These are phyloP conservation scores for Synanceia verrucosa DNA, from an alignment of 2,797 vertebrate species.

Conservation along the genomic window DNA sequence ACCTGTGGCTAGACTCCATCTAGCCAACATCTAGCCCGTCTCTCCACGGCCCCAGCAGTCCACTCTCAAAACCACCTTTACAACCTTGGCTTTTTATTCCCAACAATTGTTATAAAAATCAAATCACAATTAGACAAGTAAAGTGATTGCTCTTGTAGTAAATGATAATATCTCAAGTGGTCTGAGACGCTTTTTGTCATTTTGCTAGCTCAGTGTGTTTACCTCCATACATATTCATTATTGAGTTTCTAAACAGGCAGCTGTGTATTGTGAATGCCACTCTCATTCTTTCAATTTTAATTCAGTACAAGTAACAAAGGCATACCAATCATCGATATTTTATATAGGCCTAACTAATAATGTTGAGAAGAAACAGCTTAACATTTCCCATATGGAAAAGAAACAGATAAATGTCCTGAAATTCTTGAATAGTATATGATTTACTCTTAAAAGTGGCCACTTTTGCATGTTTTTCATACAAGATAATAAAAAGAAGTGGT, in stretches of 20 bases:
- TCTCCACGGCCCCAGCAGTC: not conserved
- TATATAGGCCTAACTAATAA: too few relatives aligned
- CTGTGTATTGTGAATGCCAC: not conserved
- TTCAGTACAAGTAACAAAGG: not conserved
- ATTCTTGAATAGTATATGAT: too few relatives aligned
- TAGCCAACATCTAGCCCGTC: conserved; percentile 40
- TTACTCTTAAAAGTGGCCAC: too few relatives aligned
- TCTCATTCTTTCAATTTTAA: not conserved
- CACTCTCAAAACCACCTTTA: conserved; percentile 57
- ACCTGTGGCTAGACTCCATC: conserved; percentile 81
- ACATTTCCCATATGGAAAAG: too few relatives aligned
- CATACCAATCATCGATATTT: not conserved
- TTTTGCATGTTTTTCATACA: too few relatives aligned
- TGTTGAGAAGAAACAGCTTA: too few relatives aligned
- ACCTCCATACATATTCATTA: conserved; percentile 37
- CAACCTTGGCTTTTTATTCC: conserved; percentile 68
- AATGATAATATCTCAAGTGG: conserved; percentile 62
- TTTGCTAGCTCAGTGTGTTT: conserved; percentile 49
- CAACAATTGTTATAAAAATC: conserved; percentile 61
- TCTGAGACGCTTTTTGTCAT: conserved; percentile 10
- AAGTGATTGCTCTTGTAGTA: conserved; percentile 64
- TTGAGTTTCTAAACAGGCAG: conserved; percentile 15
- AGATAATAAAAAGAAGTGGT: too few relatives aligned
- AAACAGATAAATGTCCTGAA: too few relatives aligned
- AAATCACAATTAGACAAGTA: conserved; percentile 63